phyloP scores from a whole-genome alignment of 1,140 invertebrate species.

The Mizuhopecten yessoensis region DNA sequence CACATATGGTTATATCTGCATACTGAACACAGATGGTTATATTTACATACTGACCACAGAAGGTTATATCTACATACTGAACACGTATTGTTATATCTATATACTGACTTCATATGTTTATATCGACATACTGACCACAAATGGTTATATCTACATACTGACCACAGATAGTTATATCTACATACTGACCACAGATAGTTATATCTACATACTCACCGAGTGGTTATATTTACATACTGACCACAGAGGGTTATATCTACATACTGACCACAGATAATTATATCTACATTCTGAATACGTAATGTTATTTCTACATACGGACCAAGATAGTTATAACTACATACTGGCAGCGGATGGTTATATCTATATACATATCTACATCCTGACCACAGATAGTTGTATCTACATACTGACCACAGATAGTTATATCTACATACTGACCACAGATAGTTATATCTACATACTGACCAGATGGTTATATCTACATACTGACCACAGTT shows the following conservation, averaged over 20 bases:
- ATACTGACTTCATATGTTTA: not conserved
- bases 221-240: not conserved
- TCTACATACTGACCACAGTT: no score
- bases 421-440: no score
- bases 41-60: not conserved
- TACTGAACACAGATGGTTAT: not conserved
- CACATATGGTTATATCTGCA: not conserved
- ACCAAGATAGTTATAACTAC: no score
- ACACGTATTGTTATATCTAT: not conserved
- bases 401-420: not conserved
- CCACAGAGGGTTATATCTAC: not conserved
- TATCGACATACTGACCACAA: not conserved
- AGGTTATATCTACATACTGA: not conserved
- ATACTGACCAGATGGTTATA: no score
- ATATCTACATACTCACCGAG: no score
- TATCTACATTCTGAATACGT: not conserved
- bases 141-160: not conserved
- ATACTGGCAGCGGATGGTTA: not conserved
- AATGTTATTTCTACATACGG: not conserved
- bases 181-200: not conserved
- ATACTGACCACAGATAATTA: not conserved
- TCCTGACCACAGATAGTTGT: no score
- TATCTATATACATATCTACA: not conserved
- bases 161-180: not conserved
- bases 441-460: no score